Conservation (phyloP, 2,113 vertebrate genomes). For the Chamaetylas fuelleborni region DNA sequence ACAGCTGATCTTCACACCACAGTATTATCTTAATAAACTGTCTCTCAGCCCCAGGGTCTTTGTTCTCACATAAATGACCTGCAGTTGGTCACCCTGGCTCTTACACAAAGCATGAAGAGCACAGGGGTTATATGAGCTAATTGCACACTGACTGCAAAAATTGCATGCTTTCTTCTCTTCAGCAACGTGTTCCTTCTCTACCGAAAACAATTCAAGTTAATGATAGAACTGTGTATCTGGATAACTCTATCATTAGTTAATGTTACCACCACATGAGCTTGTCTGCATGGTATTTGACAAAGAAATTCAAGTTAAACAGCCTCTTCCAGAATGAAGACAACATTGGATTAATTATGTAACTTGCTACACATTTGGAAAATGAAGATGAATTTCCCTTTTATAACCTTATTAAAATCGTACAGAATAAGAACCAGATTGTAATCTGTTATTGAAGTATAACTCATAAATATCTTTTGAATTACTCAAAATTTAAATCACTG, state of each 20-base stretch:
- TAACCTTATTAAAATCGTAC: slow-evolving; percentile 3
- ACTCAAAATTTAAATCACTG: not conserved
- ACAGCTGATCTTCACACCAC: slow-evolving; percentile 32
- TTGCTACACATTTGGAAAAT: slow-evolving; percentile 25
- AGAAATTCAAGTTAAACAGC: not conserved
- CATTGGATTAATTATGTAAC: slow-evolving; percentile 47
- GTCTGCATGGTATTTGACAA: slow-evolving; percentile 13
- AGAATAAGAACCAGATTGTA: slow-evolving; percentile 8
- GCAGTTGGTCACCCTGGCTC: slow-evolving; percentile 33
- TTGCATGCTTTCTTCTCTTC: not conserved
- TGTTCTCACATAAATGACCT: slow-evolving; percentile 34
- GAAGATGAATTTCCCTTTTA: slow-evolving; percentile 48
- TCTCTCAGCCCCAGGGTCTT: slow-evolving; percentile 21
- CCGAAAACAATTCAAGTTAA: slow-evolving; percentile 42
- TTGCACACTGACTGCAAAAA: slow-evolving; percentile 40
- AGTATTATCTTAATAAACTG: slow-evolving; percentile 56
- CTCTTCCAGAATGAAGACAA: slow-evolving; percentile 35
- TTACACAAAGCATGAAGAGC: slow-evolving; percentile 12
- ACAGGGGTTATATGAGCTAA: slow-evolving; percentile 57
- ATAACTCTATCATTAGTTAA: slow-evolving; percentile 23
- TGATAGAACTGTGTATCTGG: not conserved
- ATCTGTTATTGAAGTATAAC: not conserved
- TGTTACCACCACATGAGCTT: not conserved
- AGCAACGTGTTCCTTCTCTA: not conserved
- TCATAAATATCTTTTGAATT: slow-evolving; percentile 11